Evolutionary conservation across 2,888 invertebrate genomes (phyloP), one percentile per base, ranked within the genome.

Genomic region (Acrocyrtus sp.): DNA sequence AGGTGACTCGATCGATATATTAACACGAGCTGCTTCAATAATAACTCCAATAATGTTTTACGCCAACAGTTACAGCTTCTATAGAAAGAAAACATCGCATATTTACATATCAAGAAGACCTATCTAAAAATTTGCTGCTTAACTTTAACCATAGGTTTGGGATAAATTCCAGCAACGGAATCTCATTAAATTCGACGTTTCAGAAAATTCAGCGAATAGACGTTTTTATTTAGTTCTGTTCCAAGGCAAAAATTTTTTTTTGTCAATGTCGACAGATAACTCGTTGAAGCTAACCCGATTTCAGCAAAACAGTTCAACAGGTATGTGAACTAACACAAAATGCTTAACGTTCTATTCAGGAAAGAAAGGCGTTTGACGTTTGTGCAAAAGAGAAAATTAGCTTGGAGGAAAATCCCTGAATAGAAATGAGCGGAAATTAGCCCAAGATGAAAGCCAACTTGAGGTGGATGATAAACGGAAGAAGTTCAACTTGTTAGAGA

Each of bases 251-350:
- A n/a, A n/a, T 4, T 15, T 50, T 8, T 15, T 15, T 12, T 45
- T 58, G 5, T 12, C 26, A 10, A 12, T 26, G 29, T 19, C 45
- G 3, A 57, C 22, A 27, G 57, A 57, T 26, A 24, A 26, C 17
- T 19, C 43, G 24, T 24, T 50, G n/a, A 21, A n/a, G n/a, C n/a
- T n/a, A 27, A 34, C 34, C 21, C 21, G 48, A 48, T 34, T 29
- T 34, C 22, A 39, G 41, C 24, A 51, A 51, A 51, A 50, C 26
- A 19, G 17, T 61, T 39, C 51, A 61, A 61, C 61, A 61, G 61
- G 61, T 61, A n/a, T 61, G 61, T 53, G 34, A 53, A 34, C 34
- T 24, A 29, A 34, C 29, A 34, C n/a, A 10, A 53, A 53, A 17
- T 53, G 34, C 29, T 19, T 53, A 27, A 53, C 53, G 27, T 34